Base-by-base conservation (phyloP, 2,888 invertebrate species). In the Archips xylosteana region DNA sequence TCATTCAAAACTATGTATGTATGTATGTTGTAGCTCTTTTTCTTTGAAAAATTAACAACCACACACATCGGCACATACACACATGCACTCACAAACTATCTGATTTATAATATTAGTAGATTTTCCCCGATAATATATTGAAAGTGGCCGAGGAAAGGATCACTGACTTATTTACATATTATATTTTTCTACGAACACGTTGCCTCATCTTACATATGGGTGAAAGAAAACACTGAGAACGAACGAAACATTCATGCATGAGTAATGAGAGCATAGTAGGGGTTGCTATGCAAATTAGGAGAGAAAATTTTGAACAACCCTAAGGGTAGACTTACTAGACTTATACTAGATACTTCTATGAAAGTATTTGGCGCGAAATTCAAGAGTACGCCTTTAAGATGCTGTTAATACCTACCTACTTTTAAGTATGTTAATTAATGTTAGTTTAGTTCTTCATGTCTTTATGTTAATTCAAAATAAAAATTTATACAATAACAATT, bases 81-180 rank as follows among this genome's bases (percentile, higher is more conserved):
- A 39, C 39, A 39, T 6, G 39, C 39, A 39, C 39, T 39, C 39
- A 39, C 39, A 39, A 39, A 39, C 39, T 39, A 6, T 39, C 39
- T 1, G 6, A 39, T 39, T 39, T 39, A 39, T 39, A 39, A 4
- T 39, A 39, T 39, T 86, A 87, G 82, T 86, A 86, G 85, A 88
- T 88, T 88, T 89, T 87, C 84, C 79, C 82, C 85, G 84, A 86
- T 89, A 91, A 90, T 91, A 85, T 90, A 91, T 91, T 88, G 85
- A 86, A 86, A 90, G 85, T 84, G 85, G 85, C 83, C 84, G 82
- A 84, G 80, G 83, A 85, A 85, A 85, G 80, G 82, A 79, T 81
- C 79, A 79, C 78, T 64, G 47, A 64, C 63, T 64, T 68, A 62
- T 57, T 69, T 73, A 45, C 68, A 64, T 71, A 66, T 67, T 62